Evolutionary conservation across 2,888 invertebrate species (phyloP), one percentile per base, ranked within the genome.

Genomic region (Strigamia transsilvanica): DNA sequence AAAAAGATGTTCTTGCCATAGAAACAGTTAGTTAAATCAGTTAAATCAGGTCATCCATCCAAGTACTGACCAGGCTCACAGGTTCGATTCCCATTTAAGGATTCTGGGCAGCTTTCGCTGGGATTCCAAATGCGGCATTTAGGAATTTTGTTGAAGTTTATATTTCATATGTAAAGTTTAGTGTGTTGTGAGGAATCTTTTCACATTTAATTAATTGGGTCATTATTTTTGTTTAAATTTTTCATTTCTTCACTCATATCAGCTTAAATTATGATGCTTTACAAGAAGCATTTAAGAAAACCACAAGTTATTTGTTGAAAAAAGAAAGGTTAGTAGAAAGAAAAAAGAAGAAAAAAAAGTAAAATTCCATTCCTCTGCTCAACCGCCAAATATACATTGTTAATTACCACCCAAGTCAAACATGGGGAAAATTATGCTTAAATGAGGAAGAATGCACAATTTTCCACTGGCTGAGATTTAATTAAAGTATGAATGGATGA

Each of bases 361-460:
- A 6, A 61, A 61, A 61, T 61, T 61, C 61, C 21, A 61, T 61
- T 61, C 61, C 21, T 61, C 61, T 18, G 18, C 21, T 23, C 61
- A 61, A 61, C 61, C 61, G 12, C 61, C 61, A 61, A 61, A 61
- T 61, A 61, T 61, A 21, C 61, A 61, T 21, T 23, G 23, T 61
- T 61, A 61, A 61, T 61, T 61, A 61, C 23, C 61, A 23, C 23
- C 61, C 23, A 23, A 61, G 61, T 23, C 61, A 61, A 61, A 18
- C 61, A 61, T 61, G 61, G 5, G 61, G 18, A 61, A 61, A 61
- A 61, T 61, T 61, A 61, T 61, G 61, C 61, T 21, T 61, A 21
- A 61, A 61, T 61, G 13, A 21, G 61, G 21, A 61, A 21, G 61
- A 61, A 61, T 61, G 61, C 61, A 61, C 61, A 61, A 61, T 61